These are phyloP conservation scores for Todiramphus chloris DNA, from an alignment of 2,113 vertebrate genomes.

Conservation along the genomic window DNA sequence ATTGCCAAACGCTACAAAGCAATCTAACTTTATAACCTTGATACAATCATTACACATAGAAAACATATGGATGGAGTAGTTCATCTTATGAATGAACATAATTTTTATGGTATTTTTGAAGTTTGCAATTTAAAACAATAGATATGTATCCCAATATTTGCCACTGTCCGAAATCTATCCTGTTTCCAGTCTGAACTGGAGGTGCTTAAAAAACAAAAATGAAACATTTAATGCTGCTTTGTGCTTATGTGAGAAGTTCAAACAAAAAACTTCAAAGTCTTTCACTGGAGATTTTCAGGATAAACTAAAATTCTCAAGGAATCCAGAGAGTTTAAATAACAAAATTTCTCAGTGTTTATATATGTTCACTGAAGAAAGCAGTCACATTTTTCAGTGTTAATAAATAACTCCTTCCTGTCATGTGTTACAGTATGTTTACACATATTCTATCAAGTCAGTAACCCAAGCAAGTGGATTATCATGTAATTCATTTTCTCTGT, in stretches of 20 bases:
- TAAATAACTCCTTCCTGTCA: background rate
- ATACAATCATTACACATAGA: background rate
- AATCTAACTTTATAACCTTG: background rate
- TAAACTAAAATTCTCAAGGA: background rate
- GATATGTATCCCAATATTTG: background rate
- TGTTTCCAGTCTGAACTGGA: background rate
- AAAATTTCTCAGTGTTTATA: background rate
- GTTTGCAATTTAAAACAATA: background rate
- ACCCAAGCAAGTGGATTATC: background rate
- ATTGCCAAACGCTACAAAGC: background rate
- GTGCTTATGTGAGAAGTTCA: background rate
- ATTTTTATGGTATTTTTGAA: background rate
- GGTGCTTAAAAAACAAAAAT: background rate
- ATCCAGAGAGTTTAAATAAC: background rate
- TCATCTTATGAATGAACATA: background rate
- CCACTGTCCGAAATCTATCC: background rate
- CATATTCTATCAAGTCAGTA: accelerated
- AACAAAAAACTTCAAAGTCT: background rate
- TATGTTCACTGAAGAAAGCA: background rate
- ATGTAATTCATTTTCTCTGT: background rate
- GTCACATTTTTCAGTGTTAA: background rate
- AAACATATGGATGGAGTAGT: background rate
- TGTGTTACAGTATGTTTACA: background rate
- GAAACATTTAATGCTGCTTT: background rate
- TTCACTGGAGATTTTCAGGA: background rate